These are phyloP conservation scores for Torymus texanus DNA, from an alignment of 2,888 invertebrate genomes.

Conservation along the genomic window DNA sequence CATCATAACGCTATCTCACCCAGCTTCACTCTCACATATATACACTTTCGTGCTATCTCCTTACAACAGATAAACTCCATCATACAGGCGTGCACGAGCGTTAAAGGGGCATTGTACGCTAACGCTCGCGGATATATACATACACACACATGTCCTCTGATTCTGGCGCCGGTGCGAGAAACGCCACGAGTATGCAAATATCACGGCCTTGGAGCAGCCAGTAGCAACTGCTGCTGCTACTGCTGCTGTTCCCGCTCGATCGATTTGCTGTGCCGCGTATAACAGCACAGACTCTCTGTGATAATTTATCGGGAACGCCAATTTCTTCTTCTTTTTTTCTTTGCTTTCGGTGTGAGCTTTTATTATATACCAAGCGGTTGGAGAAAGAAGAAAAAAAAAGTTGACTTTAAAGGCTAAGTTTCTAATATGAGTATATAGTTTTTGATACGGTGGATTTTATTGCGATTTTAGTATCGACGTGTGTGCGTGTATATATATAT, in stretches of 20 bases:
- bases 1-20: no score
- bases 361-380: no score
- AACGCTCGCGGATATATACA: background rate
- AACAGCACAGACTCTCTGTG: background rate
- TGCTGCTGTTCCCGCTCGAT: background rate
- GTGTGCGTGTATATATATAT: no score
- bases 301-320: conserved; percentile 18
- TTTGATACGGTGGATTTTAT: no score
- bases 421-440: no score
- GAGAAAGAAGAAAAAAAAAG: no score
- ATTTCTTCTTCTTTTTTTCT: conserved; percentile 11
- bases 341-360: no score
- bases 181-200: conserved; percentile 36
- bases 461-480: no score
- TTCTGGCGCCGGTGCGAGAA: conserved; percentile 15
- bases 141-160: background rate
- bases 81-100: background rate
- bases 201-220: conserved; percentile 28
- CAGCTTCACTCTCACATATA: no score
- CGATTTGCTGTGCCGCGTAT: conserved; percentile 22
- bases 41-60: background rate
- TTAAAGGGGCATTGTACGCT: conserved; percentile 21
- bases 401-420: no score
- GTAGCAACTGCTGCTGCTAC: background rate
- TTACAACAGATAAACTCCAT: background rate